phyloP scores from a whole-genome alignment of 2,888 invertebrate genomes.

The Camponotus fellah region DNA sequence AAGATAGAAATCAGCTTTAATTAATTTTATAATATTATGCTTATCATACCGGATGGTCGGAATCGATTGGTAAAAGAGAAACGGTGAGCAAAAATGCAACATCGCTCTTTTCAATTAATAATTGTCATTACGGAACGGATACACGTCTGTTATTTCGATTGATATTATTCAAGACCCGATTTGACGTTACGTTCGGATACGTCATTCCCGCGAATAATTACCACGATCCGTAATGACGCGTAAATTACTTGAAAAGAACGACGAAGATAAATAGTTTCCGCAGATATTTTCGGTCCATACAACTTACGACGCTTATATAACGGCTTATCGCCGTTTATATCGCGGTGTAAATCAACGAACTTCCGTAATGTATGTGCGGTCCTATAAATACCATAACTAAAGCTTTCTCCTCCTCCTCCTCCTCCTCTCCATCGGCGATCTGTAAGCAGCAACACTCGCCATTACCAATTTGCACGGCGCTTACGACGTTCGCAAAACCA shows the following conservation, averaged over 20 bases:
- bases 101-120: conserved; percentile 46
- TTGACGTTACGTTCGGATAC: conserved; percentile 17
- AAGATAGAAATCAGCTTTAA: conserved; percentile 46
- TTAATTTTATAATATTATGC: conserved; percentile 39
- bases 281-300: conserved; percentile 44
- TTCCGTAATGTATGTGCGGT: conserved; percentile 26
- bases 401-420: conserved; percentile 2
- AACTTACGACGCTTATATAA: conserved; percentile 20
- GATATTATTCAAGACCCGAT: conserved; percentile 39
- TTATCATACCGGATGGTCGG: conserved; percentile 15
- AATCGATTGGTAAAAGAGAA: neutral
- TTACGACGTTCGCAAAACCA: conserved; percentile 39
- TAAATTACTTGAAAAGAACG: conserved; percentile 46
- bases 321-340: conserved; percentile 18
- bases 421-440: neutral
- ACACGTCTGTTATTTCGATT: conserved; percentile 40
- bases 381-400: conserved; percentile 38
- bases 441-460: conserved; percentile 27
- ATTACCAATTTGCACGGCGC: conserved; percentile 35
- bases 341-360: conserved; percentile 37
- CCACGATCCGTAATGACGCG: conserved; percentile 32
- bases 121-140: conserved; percentile 38
- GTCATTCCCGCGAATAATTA: conserved; percentile 44
- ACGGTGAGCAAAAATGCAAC: conserved; percentile 24
- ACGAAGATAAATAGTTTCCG: conserved; percentile 43